Evolutionary conservation across 1,140 invertebrate genomes (phyloP), one percentile per base, ranked within the genome.

Genomic region (Brachionus manjavacas): DNA sequence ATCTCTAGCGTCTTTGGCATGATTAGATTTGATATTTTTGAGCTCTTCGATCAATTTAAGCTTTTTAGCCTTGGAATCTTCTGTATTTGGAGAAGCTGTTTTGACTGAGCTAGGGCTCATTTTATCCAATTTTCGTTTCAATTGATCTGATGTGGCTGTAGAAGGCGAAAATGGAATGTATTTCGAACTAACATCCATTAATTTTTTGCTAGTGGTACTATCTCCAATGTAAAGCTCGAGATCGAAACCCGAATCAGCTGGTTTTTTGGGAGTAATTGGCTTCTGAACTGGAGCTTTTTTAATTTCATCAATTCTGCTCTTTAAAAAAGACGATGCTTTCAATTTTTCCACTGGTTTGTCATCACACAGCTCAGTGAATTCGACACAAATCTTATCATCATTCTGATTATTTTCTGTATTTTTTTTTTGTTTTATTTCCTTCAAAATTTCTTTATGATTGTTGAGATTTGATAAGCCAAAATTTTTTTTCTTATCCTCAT

Each of bases 381-480:
- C 52, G 4, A 35, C 20, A 20, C 20, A 35, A 41, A 1, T 64
- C 12, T 64, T 64, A 8, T 81, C 52, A 68, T 20, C 9, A 72
- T 41, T 72, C 35, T 60, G 23, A 55, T 20, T 80, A 16, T 14
- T 25, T 9, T 64, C 55, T 39, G 41, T 14, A 9, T 80, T 20
- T 28, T 60, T 60, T 68, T 81, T 81, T 43, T 81, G 52, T 43
- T 81, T 68, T 6, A 81, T 31, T 14, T 81, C 49, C 16, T 68
- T 81, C 25, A 81, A 60, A 64, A 81, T 81, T 25, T 81, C 79
- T 43, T 68, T 81, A 68, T 81, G 79, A 46, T 49, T 81, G 25
- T 23, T 25, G n/a, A 64, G 20, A 23, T 20, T 64, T 25, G 72
- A 46, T 49, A 76, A 23, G 14, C n/a, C 23, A 49, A 14, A 76